Base-by-base conservation (phyloP, 2,797 vertebrate genomes). In the Pachyuromys duprasi region DNA sequence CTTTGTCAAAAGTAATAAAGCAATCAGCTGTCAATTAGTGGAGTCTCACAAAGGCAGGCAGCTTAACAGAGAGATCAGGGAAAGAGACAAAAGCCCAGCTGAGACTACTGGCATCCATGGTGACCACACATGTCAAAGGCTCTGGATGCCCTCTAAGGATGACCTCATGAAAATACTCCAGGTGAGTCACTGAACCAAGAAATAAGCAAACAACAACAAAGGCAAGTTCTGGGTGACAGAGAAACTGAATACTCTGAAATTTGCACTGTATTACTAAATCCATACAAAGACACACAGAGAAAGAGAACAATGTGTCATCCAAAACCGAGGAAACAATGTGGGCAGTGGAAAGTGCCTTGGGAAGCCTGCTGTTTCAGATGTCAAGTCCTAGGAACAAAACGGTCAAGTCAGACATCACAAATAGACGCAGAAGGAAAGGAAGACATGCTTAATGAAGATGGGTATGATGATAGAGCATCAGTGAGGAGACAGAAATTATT, bases 1-100 rank as follows among this genome's bases (percentile, higher is more conserved):
- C 67, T 86, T 63, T 91, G 65, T 76, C 60, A 84, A 91, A 79
- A 96, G 72, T 76, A 93, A 90, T 89, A 96, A 72, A 78, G 55
- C 55, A 91, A 95, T 80, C 57, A 84, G 8, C 17, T 84, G 65
- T 33, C 65, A 80, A 86, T 93, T 55, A 90, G 65, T 89, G 49
- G 70, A 8, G 3, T 80, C 49, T 93, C 88, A 80, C 79, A 91
- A 83, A 84, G 33, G 45, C 53, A 82, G 69, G 24, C 39, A 80
- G 49, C 5, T 91, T 95, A 89, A 86, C 57, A 62, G 36, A 91
- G 63, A 88, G n/a, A 65, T 89, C 36, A 33, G 24, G 45, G 42
- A 78, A 92, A 39, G 39, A 24, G 5, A 62, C 72, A 57, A 82
- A 79, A 76, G 20, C 11, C 36, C 20, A 80, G 53, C 17, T 67